Conservation (phyloP, 2,888 invertebrate species). For the Nemotelus pantherinus region DNA sequence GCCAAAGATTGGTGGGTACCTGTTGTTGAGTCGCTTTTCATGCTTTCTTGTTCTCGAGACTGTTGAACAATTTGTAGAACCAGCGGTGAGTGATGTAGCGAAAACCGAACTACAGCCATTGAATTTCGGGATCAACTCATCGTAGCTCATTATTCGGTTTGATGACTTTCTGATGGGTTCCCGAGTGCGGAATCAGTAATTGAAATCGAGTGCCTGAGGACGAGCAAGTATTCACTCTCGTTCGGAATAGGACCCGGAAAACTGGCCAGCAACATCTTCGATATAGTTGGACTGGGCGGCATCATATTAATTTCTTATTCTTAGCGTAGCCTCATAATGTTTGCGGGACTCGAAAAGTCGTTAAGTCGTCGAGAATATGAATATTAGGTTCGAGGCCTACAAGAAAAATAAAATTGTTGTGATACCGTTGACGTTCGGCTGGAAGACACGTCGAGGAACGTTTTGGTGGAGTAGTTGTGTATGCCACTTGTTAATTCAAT, state of each 20-base stretch:
- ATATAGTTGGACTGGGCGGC: neutral
- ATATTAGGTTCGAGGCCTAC: conserved; percentile 14
- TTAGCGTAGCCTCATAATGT: conserved; percentile 1
- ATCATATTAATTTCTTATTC: conserved; percentile 20
- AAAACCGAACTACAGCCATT: too few relatives aligned
- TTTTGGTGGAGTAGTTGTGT: too few relatives aligned
- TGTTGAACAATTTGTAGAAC: conserved; percentile 21
- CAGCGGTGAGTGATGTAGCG: neutral
- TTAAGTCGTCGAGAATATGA: conserved; percentile 13
- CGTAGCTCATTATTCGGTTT: conserved; percentile 1
- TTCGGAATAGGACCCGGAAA: neutral
- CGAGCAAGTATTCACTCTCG: neutral
- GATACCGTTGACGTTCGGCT: neutral
- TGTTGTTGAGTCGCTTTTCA: neutral
- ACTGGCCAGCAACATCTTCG: neutral
- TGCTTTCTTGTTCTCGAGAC: neutral
- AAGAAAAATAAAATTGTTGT: neutral
- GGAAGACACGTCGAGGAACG: neutral
- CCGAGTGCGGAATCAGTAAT: neutral
- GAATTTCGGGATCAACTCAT: too few relatives aligned
- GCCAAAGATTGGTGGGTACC: neutral
- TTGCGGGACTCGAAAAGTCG: conserved; percentile 10
- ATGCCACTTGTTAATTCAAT: conserved; percentile 11
- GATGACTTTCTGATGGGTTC: conserved; percentile 19
- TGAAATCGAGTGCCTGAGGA: neutral